phyloP scores from a whole-genome alignment of 2,797 vertebrate genomes.

The Remorina albescens region DNA sequence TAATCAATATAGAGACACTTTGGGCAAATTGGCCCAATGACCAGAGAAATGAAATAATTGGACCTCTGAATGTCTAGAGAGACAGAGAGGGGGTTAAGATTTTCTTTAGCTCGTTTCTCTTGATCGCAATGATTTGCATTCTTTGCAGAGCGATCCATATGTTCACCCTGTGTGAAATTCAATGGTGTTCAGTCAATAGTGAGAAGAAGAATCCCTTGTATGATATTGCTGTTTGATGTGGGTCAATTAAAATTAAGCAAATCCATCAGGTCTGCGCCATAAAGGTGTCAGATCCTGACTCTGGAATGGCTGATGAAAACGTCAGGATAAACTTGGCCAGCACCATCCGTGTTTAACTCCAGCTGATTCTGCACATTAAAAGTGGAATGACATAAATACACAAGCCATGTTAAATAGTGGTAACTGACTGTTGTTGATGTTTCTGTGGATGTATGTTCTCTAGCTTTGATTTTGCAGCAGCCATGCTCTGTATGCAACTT shows the following conservation, averaged over 20 bases:
- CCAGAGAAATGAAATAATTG: constrained; percentile 47
- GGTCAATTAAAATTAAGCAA: constrained; percentile 14
- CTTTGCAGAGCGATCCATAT: constrained; percentile 49
- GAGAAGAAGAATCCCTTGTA: constrained; percentile 13
- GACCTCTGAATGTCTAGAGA: constrained; percentile 27
- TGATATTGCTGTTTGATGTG: constrained; percentile 29
- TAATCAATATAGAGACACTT: constrained; percentile 12
- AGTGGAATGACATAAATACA: background rate
- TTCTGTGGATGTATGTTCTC: background rate
- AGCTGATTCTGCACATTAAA: constrained; percentile 8
- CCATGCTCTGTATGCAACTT: background rate
- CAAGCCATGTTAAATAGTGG: background rate
- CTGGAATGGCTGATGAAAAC: constrained; percentile 9
- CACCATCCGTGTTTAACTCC: constrained; percentile 9
- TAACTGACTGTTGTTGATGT: background rate
- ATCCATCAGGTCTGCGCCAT: constrained; percentile 14
- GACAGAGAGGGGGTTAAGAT: constrained; percentile 55
- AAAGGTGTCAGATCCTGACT: constrained; percentile 10
- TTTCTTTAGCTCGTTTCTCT: constrained; percentile 44
- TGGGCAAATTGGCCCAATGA: constrained; percentile 45
- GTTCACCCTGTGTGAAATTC: constrained; percentile 30
- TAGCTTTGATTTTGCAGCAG: no score
- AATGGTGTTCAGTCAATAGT: constrained; percentile 23
- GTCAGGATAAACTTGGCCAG: background rate
- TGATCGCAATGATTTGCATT: constrained; percentile 51